phyloP scores from a whole-genome alignment of 2,888 invertebrate genomes.

The Cheilosia soror region DNA sequence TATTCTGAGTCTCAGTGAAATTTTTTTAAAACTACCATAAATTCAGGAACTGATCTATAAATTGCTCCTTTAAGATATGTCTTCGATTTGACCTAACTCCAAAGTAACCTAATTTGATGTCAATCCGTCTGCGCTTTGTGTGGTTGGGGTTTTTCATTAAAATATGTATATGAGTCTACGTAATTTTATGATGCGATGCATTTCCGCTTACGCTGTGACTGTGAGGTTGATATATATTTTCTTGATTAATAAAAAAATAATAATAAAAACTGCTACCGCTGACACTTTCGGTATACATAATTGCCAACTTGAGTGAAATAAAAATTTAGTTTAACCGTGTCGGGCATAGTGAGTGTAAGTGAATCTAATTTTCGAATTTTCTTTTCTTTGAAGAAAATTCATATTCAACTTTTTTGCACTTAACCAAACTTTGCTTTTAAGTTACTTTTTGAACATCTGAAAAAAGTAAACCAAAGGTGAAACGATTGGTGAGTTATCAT shows the following conservation, averaged over 20 bases:
- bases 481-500: constrained; percentile 29
- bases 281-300: constrained; percentile 44
- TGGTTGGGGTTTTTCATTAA: constrained; percentile 6
- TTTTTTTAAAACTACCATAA: not conserved
- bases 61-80: not conserved
- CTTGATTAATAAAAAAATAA: constrained; percentile 40
- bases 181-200: constrained; percentile 28
- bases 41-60: constrained; percentile 15
- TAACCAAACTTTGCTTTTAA: not conserved
- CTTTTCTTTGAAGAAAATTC: not conserved
- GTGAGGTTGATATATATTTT: not conserved
- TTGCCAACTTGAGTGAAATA: constrained; percentile 7
- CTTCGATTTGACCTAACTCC: not conserved
- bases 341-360: constrained; percentile 50
- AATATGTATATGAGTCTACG: not conserved
- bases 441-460: not conserved
- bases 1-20: not conserved
- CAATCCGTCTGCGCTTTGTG: not conserved
- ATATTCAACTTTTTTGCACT: not conserved
- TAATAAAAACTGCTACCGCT: constrained; percentile 30
- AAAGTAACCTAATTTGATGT: not conserved
- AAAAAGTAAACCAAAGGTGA: not conserved
- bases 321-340: constrained; percentile 55
- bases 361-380: constrained; percentile 24
- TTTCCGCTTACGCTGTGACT: constrained; percentile 34